phyloP scores from a whole-genome alignment of 2,113 vertebrate species.

The Salminus brasiliensis region DNA sequence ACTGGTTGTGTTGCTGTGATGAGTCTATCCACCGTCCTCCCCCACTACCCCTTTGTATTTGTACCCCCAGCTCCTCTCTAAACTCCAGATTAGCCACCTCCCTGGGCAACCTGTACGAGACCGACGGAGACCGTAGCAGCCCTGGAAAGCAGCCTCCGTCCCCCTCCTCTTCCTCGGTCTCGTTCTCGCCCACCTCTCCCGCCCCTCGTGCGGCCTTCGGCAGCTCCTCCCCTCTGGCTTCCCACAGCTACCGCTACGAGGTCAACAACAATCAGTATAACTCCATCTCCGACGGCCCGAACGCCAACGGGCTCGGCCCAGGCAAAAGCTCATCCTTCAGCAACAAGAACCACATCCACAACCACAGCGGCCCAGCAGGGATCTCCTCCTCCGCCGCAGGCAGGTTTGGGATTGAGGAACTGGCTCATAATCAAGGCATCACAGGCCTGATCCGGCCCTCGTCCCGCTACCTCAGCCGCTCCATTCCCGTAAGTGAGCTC shows the following conservation, averaged over 20 bases:
- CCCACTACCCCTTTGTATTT: conserved; percentile 38
- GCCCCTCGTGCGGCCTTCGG: conserved; percentile 70
- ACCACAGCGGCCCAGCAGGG: conserved; percentile 57
- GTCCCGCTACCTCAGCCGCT: conserved; percentile 86
- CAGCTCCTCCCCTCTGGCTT: conserved; percentile 65
- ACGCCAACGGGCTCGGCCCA: conserved; percentile 45
- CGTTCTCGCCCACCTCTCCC: conserved; percentile 54
- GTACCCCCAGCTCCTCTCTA: conserved; percentile 78
- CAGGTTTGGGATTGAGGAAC: conserved; percentile 66
- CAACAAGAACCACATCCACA: conserved; percentile 63
- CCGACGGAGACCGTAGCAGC: conserved; percentile 75
- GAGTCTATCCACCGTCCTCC: conserved; percentile 29
- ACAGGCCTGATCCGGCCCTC: conserved; percentile 78
- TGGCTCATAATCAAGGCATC: conserved; percentile 59
- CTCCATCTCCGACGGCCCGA: conserved; percentile 38
- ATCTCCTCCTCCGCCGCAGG: conserved; percentile 53
- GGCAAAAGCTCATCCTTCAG: conserved; percentile 68
- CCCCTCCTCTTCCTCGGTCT: conserved; percentile 41
- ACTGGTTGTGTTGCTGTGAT: not conserved
- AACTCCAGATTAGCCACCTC: conserved; percentile 92
- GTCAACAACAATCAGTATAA: conserved; percentile 87
- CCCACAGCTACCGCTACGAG: conserved; percentile 74
- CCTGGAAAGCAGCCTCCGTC: conserved; percentile 65
- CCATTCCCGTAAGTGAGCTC: conserved; percentile 91
- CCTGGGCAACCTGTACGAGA: conserved; percentile 86